These are phyloP conservation scores for Aulostomus chinensis DNA, from an alignment of 2,797 vertebrate genomes.

Conservation along the genomic window DNA sequence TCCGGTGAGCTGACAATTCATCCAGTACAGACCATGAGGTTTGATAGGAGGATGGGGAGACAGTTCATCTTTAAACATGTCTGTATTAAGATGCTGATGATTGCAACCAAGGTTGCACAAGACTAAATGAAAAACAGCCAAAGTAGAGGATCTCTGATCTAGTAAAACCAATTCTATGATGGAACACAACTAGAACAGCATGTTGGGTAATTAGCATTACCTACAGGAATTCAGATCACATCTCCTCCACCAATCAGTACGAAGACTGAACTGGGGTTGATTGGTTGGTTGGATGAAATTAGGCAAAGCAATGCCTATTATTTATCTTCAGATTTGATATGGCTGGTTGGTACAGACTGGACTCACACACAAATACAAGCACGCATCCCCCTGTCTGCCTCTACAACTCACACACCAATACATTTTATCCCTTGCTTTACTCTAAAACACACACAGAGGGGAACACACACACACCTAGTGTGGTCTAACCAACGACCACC, in stretches of 20 bases:
- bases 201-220: conserved; percentile 66
- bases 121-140: no score
- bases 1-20: no score
- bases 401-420: neutral
- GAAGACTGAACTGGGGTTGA: conserved; percentile 34
- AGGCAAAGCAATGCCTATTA: conserved; percentile 62
- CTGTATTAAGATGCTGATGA: no score
- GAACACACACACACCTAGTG: conserved; percentile 53
- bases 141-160: conserved; percentile 37
- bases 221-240: conserved; percentile 67
- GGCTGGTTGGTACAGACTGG: conserved; percentile 40
- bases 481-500: conserved; percentile 68
- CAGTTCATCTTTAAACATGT: no score
- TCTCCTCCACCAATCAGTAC: conserved; percentile 55
- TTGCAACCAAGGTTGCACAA: no score
- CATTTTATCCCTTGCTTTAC: neutral
- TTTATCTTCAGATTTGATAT: conserved; percentile 64
- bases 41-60: no score
- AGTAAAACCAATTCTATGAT: conserved; percentile 32
- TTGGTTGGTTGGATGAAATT: conserved; percentile 67
- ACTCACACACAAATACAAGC: conserved; percentile 3
- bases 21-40: no score
- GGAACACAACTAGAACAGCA: conserved; percentile 58
- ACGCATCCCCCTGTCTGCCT: neutral
- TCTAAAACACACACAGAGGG: conserved; percentile 2